phyloP scores from a whole-genome alignment of 35 echinoderm and acorn worm species.

The Chiridota heheva region DNA sequence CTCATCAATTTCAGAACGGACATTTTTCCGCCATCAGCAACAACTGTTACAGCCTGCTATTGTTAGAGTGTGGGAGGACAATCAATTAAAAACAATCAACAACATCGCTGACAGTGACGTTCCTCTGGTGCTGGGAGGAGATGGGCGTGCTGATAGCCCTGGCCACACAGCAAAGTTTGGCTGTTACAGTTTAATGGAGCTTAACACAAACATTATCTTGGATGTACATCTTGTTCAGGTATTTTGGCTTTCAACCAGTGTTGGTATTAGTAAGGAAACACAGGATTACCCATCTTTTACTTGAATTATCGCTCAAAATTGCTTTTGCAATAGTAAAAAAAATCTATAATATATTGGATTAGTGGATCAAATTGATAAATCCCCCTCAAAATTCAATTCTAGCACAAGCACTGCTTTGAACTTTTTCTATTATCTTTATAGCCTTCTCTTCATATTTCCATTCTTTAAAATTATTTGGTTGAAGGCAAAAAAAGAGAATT shows the following conservation, averaged over 20 bases:
- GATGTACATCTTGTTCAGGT: conserved; percentile 39
- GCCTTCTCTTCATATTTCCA: too few species aligned
- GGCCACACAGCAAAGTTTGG: conserved; percentile 58
- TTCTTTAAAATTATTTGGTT: too few species aligned
- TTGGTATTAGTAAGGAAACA: background rate
- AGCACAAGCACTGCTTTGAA: too few species aligned
- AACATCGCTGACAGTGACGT: background rate
- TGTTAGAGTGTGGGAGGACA: conserved; percentile 12
- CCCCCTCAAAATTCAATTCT: too few species aligned
- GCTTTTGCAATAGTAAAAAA: background rate
- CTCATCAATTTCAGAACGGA: background rate
- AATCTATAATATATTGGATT: background rate
- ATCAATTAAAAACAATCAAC: background rate
- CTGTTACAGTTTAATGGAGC: conserved; percentile 34
- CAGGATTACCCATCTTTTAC: background rate
- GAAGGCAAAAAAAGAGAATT: too few species aligned
- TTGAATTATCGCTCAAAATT: background rate
- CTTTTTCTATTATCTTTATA: too few species aligned
- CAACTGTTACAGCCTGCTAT: conserved; percentile 18
- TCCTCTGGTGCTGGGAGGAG: conserved; percentile 28
- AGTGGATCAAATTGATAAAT: too few species aligned
- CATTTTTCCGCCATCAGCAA: conserved; percentile 18
- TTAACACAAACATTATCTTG: conserved; percentile 36
- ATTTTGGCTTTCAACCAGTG: background rate
- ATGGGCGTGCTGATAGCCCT: conserved; percentile 47